Base-by-base conservation (phyloP, 1,140 invertebrate genomes). In the Lanistes nyassanus region DNA sequence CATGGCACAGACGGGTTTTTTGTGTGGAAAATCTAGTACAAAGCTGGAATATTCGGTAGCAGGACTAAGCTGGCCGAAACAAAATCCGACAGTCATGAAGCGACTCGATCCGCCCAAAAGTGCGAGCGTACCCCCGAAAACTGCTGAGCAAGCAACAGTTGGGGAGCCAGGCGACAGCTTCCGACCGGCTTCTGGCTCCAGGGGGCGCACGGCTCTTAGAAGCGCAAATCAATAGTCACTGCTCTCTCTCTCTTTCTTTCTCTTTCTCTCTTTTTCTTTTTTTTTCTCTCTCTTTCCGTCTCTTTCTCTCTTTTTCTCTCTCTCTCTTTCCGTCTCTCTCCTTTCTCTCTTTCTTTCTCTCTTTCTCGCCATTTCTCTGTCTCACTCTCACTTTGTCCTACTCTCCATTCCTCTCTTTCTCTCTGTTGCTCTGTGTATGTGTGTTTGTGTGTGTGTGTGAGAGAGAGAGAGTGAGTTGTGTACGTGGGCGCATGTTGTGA, bases 291-390 rank as follows among this genome's bases (percentile, higher is more conserved):
- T 62, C 58, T 62, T 6, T 62, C 58, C 31, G 23, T 62, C 58
- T 62, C 58, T 62, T 31, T 62, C 58, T 62, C 58, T 62, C 58
- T 62, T 31, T 62, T 31, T 62, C 58, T 62, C 58, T 62, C 58
- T 62, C 58, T 62, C 58, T 62, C 58, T n/a, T 26, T n/a, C n/a
- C 26, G 23, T 62, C 58, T 62, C 58, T 11, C 7, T 62, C 7
- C 6, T 62, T 7, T 11, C 58, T n/a, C n/a, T 11, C 58, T 11
- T 7, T 62, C 58, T 62, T 7, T 62, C 58, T 62, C 9, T n/a
- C 58, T 62, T 31, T 62, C 9, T 62, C 58, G n/a, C 26, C 58
- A 7, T 26, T 11, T 31, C 6, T 26, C 31, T 26, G 11, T 26
- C 26, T 31, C n/a, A 26, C n/a, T n/a, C 58, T 62, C 58, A 11